These are phyloP conservation scores for Folsomia manolachei DNA, from an alignment of 2,888 invertebrate species.

Conservation along the genomic window DNA sequence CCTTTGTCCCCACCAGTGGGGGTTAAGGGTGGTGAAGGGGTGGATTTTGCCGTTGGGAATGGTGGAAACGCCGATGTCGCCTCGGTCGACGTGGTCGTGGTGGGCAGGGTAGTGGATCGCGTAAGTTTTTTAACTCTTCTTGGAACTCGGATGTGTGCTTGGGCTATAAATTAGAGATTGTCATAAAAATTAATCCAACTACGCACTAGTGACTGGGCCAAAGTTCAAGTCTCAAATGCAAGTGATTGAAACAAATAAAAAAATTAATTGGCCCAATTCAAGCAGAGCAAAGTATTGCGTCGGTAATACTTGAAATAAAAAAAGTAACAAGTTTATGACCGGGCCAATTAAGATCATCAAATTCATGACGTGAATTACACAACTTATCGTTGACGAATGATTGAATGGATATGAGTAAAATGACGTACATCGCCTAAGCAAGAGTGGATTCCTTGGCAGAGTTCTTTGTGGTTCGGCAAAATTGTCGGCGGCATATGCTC, in stretches of 20 bases:
- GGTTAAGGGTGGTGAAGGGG: background rate
- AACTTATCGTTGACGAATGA: background rate
- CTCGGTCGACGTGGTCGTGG: background rate
- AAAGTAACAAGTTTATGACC: background rate
- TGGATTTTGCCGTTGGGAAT: background rate
- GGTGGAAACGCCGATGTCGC: background rate
- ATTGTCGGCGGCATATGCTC: background rate
- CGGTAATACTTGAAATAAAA: background rate
- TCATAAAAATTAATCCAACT: background rate
- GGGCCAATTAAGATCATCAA: background rate
- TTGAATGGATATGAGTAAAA: background rate
- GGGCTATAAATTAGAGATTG: too few relatives aligned
- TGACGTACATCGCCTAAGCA: background rate
- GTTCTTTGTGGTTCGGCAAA: background rate
- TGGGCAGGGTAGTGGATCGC: background rate
- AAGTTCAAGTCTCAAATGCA: too few relatives aligned
- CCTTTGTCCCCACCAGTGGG: background rate
- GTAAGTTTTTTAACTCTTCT: background rate
- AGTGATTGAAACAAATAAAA: background rate
- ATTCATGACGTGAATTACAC: background rate
- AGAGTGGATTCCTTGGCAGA: background rate
- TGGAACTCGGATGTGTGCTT: background rate
- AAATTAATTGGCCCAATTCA: background rate
- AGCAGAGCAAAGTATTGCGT: too few relatives aligned
- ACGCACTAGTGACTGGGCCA: too few relatives aligned